Base-by-base conservation (phyloP, 2,113 vertebrate genomes). In the Labrus mixtus region DNA sequence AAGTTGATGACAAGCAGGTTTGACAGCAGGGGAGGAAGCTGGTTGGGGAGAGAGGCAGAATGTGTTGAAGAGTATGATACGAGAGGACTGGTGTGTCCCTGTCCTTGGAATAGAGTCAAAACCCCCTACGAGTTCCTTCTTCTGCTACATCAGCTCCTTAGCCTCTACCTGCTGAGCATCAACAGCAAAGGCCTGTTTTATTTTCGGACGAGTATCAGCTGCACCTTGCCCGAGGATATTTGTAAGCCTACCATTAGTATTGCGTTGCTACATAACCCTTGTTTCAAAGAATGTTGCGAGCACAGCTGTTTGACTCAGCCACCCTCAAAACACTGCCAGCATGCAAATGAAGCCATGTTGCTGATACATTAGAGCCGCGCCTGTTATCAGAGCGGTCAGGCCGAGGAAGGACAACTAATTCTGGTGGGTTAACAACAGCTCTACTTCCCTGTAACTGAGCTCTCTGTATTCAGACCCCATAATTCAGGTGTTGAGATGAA, bases 401-500 rank as follows among this genome's bases (percentile, higher is more conserved):
- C 70, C 69, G 75, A 86, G 66, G 41, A 17, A 87, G 85, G 82
- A 86, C 84, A 76, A 68, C 76, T 82, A 63, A 79, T 81, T 71
- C 72, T 65, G 29, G 41, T 41, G n/a, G 50, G 59, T 70, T 23
- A 79, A 79, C 83, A 76, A 68, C 73, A 41, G 25, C 11, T 6
- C 68, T 56, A 3, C 76, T 78, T 85, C 72, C 70, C 66, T 70
- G 61, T 68, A 57, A 71, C 46, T 10, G 61, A 79, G 73, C 68
- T 61, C 23, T 73, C 63, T 56, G 60, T 76, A 48, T 83, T 86
- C 68, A 45, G 61, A 20, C 33, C 66, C 74, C 63, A 10, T 62
- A 33, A 88, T 48, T 87, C 78, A 88, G 87, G 82, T 76, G 81
- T 82, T 75, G 80, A 88, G 91, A 90, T 92, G 89, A 92, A 91